These are phyloP conservation scores for Apteryx mantelli DNA, from an alignment of 2,113 vertebrate genomes.

Conservation along the genomic window DNA sequence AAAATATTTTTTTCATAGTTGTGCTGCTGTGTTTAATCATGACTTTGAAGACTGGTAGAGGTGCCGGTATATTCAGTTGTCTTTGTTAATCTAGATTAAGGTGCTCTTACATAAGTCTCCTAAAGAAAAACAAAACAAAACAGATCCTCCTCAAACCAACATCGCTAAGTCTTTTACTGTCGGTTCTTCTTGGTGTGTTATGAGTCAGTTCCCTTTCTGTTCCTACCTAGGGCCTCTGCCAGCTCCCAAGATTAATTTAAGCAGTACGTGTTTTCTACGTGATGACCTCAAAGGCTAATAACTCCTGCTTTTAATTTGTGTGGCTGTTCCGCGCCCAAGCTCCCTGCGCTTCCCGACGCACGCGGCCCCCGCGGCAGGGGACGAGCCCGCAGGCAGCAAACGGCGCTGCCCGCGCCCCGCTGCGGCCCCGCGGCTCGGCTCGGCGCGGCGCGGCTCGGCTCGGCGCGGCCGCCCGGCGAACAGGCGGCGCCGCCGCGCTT, in stretches of 20 bases:
- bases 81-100: neutral
- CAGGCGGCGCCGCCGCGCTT: no score
- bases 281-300: neutral
- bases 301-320: no score
- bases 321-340: no score
- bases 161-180: neutral
- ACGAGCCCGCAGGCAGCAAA: no score
- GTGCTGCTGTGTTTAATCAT: neutral
- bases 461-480: no score
- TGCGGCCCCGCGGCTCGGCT: no score
- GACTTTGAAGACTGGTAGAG: neutral
- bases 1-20: neutral
- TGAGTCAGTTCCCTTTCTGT: neutral
- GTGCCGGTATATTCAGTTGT: neutral
- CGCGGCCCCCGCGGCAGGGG: no score
- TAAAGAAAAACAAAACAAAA: neutral
- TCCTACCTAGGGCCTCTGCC: neutral
- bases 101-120: neutral
- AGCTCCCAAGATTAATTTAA: neutral
- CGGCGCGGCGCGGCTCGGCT: no score
- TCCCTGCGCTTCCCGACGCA: no score
- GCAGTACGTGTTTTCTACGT: accelerated
- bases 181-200: neutral
- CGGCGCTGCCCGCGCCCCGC: no score
- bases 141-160: neutral